Base-by-base conservation (phyloP, 1,140 invertebrate genomes). In the Solenopsis fugax region DNA sequence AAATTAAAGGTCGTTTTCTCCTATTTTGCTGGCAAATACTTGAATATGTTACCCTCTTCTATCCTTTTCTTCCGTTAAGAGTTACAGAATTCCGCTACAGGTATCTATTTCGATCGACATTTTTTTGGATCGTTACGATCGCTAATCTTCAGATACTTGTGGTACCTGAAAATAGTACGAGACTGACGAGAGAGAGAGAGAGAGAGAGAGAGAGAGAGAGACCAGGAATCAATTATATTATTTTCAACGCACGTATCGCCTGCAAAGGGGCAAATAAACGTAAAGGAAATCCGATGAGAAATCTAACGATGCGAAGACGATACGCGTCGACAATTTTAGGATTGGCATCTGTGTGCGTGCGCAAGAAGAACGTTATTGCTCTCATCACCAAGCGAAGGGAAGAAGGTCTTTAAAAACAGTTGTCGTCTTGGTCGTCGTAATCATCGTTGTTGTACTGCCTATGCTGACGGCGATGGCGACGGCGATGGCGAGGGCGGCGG, bases 241-340 rank as follows among this genome's bases (percentile, higher is more conserved):
- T 89, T 90, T 89, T 60, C 60, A 82, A 73, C 29, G 37, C 62
- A 54, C n/a, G 13, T 50, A 29, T 60, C 4, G 21, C 10, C n/a
- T 67, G 65, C 45, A 29, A 45, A 65, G n/a, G n/a, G 34, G 34
- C 13, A 64, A 65, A 81, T n/a, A 58, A 81, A 24, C 24, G 45
- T 34, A 71, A 84, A 73, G 24, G 24, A 88, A 69, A 69, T 69
- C 34, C 13, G 13, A 41, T 64, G 62, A 69, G 48, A 87, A 78
- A 87, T 77, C 48, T 62, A 73, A 87, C 41, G 86, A 71, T 56
- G 60, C 69, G 50, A 52, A 76, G 65, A 80, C 85, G 85, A 85
- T 29, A 67, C 76, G 71, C 75, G 90, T 45, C 86, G 87, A 91
- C 90, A 91, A 90, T 62, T 91, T 91, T 91, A 90, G 65, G 72